phyloP scores from a whole-genome alignment of 92 coral and sea anemone genomes.

The Phenganax stokvisi region DNA sequence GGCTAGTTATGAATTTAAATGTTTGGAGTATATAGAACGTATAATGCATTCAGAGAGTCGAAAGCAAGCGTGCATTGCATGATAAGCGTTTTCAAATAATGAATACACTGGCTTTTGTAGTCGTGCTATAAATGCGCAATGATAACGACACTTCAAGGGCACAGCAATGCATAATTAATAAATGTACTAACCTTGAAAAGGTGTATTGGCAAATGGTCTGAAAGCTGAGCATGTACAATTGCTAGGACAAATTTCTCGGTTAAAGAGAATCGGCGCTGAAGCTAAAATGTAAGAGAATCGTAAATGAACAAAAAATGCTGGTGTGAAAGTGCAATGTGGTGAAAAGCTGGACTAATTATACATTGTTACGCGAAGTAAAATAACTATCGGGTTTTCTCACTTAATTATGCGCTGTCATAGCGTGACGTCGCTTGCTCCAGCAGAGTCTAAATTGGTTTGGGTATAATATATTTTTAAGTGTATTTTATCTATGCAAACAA shows the following conservation, averaged over 20 bases:
- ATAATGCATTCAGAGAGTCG: neutral
- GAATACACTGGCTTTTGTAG: constrained; percentile 1
- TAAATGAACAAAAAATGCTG: neutral
- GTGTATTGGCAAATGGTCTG: constrained; percentile 62
- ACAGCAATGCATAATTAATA: constrained; percentile 20
- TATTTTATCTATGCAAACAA: constrained; percentile 45
- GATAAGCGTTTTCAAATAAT: neutral
- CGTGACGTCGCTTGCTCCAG: constrained; percentile 40
- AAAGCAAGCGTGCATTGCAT: neutral
- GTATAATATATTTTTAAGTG: constrained; percentile 44
- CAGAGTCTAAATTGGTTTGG: constrained; percentile 42
- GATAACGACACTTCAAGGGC: constrained; percentile 23
- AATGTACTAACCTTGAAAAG: constrained; percentile 35
- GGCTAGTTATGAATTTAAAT: no score
- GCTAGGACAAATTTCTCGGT: constrained; percentile 27
- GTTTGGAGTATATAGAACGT: no score
- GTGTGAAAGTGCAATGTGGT: constrained; percentile 22
- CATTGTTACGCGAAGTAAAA: constrained; percentile 30
- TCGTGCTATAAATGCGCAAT: neutral
- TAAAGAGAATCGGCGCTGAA: constrained; percentile 17
- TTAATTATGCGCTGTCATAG: constrained; percentile 33
- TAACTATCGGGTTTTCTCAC: constrained; percentile 36
- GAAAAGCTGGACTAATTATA: constrained; percentile 34
- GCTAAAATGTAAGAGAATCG: constrained; percentile 3
- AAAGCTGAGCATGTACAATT: constrained; percentile 96